Evolutionary conservation across 2,797 vertebrate species (phyloP).

Genomic region (Kryptolebias ocellatus): DNA sequence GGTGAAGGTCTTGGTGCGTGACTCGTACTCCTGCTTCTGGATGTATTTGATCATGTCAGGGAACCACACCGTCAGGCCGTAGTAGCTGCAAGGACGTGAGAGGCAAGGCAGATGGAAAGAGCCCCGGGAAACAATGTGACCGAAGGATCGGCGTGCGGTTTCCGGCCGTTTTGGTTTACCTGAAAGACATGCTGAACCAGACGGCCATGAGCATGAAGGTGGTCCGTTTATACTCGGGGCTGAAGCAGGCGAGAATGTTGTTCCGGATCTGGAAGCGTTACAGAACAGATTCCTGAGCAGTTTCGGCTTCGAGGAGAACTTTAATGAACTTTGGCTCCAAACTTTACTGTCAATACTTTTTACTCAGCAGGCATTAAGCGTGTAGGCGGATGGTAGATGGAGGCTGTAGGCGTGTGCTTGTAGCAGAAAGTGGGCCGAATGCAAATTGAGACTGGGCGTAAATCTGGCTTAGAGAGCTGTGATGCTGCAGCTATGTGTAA

Average conservation of each 20-base stretch:
- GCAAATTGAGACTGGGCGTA: slow-evolving; percentile 29
- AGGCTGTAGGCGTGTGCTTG: slow-evolving; percentile 32
- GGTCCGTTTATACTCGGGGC: slow-evolving; percentile 88
- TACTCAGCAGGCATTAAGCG: slow-evolving; percentile 13
- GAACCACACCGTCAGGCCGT: slow-evolving; percentile 97
- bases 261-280: slow-evolving; percentile 84
- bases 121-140: not conserved
- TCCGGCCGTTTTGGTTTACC: slow-evolving; percentile 75
- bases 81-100: slow-evolving; percentile 83
- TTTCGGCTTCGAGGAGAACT: not conserved
- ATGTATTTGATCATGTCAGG: slow-evolving; percentile 99
- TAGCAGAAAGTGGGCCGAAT: slow-evolving; percentile 38
- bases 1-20: slow-evolving; percentile 89
- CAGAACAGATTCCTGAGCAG: not conserved
- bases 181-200: slow-evolving; percentile 99
- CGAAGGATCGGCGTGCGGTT: not conserved
- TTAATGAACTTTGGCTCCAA: not conserved
- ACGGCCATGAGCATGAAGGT: slow-evolving; percentile 98
- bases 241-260: slow-evolving; percentile 92
- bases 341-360: not conserved
- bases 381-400: slow-evolving; percentile 11
- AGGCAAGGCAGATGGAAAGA: slow-evolving; percentile 5
- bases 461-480: slow-evolving; percentile 14
- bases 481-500: slow-evolving; percentile 7
- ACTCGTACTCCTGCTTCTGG: slow-evolving; percentile 92